Base-by-base conservation (phyloP, 1,140 invertebrate species). In the Leptonema lineaticorne region DNA sequence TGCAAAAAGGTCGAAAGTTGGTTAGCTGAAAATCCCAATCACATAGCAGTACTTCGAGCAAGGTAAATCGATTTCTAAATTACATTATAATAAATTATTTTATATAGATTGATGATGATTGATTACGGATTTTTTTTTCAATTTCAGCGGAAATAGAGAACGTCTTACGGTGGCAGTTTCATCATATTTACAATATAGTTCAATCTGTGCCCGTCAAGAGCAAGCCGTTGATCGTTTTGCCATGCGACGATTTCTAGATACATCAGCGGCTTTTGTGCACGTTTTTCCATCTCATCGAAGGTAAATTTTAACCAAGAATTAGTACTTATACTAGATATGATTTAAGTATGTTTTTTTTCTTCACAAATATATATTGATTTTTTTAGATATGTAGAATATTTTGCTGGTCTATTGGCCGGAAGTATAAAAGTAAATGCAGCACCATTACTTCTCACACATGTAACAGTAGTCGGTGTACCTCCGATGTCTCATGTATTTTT, bases 1-100 rank as follows among this genome's bases (percentile, higher is more conserved):
- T 96, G 95, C 83, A 96, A 96, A 81, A 89, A 93, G 72, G 89
- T 96, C 70, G 94, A 96, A 81, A 92, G 91, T 67, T 96, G 93
- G 93, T 82, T 96, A 29, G 90, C 89, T 33, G 87, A 85, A 45
- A 88, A 91, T 75, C 85, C 89, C 14, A 91, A 94, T 79, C 85
- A 89, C 57, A 91, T 96, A 48, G 92, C 92, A 7, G 91, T 96
- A 46, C 82, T 96, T 37, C 90, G 96, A 75, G 92, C 92, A 72
- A 95, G 93, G 89, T 93, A 85, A 26, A 76, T 64, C 16, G 33
- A 9, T 45, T 37, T 64, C 4, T 24, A 11, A 1, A 48, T 48
- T 2, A 20, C 22, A 20, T 18, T 16, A 20, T 1, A 4, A 20
- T 20, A 3, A 6, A 20, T 48, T 4, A 48, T 48, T 48, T 20